A percentile compares a stretch with the other conserved stretches of the same genome.
These are phyloP conservation scores for Philereme transversata DNA, from an alignment of 2,888 invertebrate genomes.

Conservation along the genomic window DNA sequence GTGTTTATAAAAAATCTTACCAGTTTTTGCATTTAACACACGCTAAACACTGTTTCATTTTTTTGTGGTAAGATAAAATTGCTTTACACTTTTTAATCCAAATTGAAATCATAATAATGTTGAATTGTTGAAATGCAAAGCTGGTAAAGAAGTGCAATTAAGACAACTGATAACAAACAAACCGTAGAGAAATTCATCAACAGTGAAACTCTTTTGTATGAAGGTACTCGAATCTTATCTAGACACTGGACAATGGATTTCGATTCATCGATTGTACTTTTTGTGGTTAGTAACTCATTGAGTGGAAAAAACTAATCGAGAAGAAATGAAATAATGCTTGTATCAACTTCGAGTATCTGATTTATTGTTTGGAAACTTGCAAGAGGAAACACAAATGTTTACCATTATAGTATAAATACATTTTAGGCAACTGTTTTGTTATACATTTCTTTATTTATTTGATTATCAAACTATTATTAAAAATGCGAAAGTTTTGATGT, in stretches of 20 bases:
- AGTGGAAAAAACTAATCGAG: constrained; percentile 28
- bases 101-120: too few species aligned
- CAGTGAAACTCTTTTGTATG: too few species aligned
- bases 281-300: constrained; percentile 4
- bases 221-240: neutral
- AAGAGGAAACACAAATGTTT: constrained; percentile 5
- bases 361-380: constrained; percentile 19
- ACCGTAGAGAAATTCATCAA: too few species aligned
- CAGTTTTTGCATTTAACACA: too few species aligned
- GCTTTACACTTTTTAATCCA: too few species aligned
- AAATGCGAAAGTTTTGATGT: too few species aligned
- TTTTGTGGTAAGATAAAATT: too few species aligned
- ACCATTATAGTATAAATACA: neutral
- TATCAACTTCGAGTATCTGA: constrained; percentile 15
- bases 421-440: neutral
- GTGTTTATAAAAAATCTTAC: too few species aligned
- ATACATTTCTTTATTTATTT: neutral
- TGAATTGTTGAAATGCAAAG: too few species aligned
- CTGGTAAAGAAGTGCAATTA: too few species aligned
- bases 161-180: too few species aligned
- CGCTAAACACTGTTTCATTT: too few species aligned
- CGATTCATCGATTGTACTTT: constrained; percentile 11
- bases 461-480: neutral
- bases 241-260: neutral
- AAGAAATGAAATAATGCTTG: constrained; percentile 29